phyloP scores from a whole-genome alignment of 35 echinoderm and acorn worm species.

The Lytechinus variegatus region DNA sequence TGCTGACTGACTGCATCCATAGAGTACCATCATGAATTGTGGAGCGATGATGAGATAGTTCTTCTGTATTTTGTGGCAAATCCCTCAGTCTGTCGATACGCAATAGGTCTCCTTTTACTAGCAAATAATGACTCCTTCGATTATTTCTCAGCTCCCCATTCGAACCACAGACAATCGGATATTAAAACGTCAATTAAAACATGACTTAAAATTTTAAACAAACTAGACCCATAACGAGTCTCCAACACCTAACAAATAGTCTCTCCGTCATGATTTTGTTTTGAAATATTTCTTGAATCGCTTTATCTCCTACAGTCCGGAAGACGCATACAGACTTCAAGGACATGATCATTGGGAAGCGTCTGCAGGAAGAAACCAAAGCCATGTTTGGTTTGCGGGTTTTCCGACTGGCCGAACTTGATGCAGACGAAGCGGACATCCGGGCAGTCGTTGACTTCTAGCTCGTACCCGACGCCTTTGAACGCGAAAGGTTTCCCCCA shows the following conservation, averaged over 20 bases:
- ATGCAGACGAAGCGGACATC: slow-evolving; percentile 25
- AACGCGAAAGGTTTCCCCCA: background rate
- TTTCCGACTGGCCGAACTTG: background rate
- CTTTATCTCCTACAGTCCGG: background rate
- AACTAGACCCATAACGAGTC: background rate
- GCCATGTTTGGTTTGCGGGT: background rate
- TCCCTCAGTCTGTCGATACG: too few species aligned
- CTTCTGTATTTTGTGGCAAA: too few species aligned
- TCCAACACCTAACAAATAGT: background rate
- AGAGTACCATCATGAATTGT: too few species aligned
- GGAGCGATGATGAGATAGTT: too few species aligned
- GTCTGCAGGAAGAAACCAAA: background rate
- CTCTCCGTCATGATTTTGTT: background rate
- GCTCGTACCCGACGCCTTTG: background rate
- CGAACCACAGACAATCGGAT: too few species aligned
- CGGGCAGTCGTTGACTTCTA: background rate
- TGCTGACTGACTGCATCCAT: too few species aligned
- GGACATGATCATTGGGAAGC: background rate
- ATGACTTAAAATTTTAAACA: too few species aligned
- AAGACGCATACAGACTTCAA: background rate
- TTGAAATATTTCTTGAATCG: too few species aligned
- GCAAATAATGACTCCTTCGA: too few species aligned
- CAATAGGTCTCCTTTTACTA: too few species aligned
- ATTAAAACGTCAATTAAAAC: too few species aligned
- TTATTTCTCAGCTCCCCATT: too few species aligned